A percentile compares a stretch with the other conserved stretches of the same genome.
phyloP scores from a whole-genome alignment of 1,140 invertebrate genomes.

The Cryptotermes secundus region DNA sequence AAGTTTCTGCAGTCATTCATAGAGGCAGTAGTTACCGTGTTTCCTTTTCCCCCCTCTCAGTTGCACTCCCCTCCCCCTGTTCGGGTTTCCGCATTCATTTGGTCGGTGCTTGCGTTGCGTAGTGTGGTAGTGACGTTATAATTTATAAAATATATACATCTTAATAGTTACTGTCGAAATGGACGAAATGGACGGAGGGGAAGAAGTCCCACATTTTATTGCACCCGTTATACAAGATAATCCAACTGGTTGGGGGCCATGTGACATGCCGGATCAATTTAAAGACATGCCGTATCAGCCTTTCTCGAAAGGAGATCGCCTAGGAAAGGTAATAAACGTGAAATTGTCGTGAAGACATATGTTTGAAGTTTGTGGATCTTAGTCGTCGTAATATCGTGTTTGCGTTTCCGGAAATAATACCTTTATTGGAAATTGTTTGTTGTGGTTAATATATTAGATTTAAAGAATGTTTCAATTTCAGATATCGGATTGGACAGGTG shows the following conservation, averaged over 20 bases:
- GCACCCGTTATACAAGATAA: slow-evolving; percentile 84
- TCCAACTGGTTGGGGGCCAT: slow-evolving; percentile 92
- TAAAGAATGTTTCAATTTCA: slow-evolving; percentile 44
- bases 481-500: slow-evolving; percentile 97
- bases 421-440: not conserved
- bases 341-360: not conserved
- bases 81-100: no score
- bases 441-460: not conserved
- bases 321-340: slow-evolving; percentile 75
- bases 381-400: not conserved
- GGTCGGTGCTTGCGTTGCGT: no score
- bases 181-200: not conserved
- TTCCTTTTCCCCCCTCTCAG: no score
- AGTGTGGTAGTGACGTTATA: no score
- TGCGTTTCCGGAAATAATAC: not conserved
- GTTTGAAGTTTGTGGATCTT: not conserved
- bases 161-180: no score
- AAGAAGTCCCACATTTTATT: slow-evolving; percentile 53
- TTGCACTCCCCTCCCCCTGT: no score
- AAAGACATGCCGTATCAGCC: slow-evolving; percentile 98
- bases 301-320: slow-evolving; percentile 93
- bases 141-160: no score
- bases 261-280: slow-evolving; percentile 90
- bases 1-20: no score
- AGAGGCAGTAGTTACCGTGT: no score